Evolutionary conservation across 2,888 invertebrate genomes (phyloP).

Genomic region (Sicus ferrugineus): DNA sequence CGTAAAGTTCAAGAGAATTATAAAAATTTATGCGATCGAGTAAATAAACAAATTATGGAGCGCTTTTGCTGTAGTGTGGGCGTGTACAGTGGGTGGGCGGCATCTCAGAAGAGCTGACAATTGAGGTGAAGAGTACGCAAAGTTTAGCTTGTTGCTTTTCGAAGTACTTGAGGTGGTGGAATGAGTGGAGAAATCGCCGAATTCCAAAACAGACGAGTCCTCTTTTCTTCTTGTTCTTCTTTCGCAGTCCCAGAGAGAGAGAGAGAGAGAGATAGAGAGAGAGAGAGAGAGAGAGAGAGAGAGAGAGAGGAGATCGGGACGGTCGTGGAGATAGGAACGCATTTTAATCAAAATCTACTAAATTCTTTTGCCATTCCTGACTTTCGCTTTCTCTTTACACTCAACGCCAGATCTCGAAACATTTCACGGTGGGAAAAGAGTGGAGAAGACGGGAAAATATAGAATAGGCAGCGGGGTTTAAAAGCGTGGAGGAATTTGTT

Average conservation of each 20-base stretch:
- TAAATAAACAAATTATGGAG: constrained; percentile 36
- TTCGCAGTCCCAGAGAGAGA: too few species aligned
- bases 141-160: constrained; percentile 27
- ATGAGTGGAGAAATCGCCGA: too few species aligned
- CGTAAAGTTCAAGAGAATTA: constrained; percentile 32
- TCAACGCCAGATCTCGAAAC: not conserved
- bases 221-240: not conserved
- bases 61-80: constrained; percentile 2
- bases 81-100: not conserved
- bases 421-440: not conserved
- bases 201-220: not conserved
- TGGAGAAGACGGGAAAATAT: not conserved
- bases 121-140: not conserved
- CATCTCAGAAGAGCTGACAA: not conserved
- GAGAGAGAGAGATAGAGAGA: too few species aligned
- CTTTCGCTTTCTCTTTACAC: not conserved
- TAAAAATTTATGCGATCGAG: constrained; percentile 34
- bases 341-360: constrained; percentile 31
- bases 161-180: not conserved
- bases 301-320: not conserved
- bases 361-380: constrained; percentile 26
- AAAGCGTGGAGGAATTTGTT: not conserved
- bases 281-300: not conserved
- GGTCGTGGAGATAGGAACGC: not conserved
- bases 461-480: not conserved